These are phyloP conservation scores for Phyllopteryx taeniolatus DNA, from an alignment of 2,113 vertebrate genomes.

Conservation along the genomic window DNA sequence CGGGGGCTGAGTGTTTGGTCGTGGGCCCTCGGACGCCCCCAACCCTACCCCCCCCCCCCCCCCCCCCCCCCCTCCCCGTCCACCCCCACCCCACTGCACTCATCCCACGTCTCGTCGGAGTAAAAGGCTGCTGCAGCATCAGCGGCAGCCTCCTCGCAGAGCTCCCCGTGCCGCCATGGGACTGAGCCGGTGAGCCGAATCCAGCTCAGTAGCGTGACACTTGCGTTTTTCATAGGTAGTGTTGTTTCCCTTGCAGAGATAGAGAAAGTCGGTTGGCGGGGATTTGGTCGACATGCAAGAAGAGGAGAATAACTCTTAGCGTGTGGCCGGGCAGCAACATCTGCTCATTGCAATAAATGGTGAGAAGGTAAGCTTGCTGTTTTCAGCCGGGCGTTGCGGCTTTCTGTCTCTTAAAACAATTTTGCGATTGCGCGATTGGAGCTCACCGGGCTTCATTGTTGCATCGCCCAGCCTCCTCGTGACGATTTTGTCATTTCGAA, in stretches of 20 bases:
- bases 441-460: conserved; percentile 46
- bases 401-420: conserved; percentile 20
- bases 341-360: conserved; percentile 27
- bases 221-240: conserved; percentile 21
- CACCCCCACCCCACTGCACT: conserved; percentile 17
- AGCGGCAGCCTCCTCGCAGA: conserved; percentile 63
- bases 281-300: conserved; percentile 57
- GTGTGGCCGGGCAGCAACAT: conserved; percentile 57
- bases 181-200: conserved; percentile 47
- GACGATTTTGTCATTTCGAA: conserved; percentile 18
- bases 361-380: conserved; percentile 60
- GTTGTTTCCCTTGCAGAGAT: conserved; percentile 53
- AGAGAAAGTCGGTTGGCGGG: conserved; percentile 45
- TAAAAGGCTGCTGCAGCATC: conserved; percentile 62
- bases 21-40: conserved; percentile 64
- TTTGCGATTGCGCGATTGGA: conserved; percentile 26
- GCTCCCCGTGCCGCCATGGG: conserved; percentile 57
- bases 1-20: conserved; percentile 44
- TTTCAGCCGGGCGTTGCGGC: conserved; percentile 48
- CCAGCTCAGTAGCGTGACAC: background rate
- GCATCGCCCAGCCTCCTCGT: conserved; percentile 25
- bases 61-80: too few species aligned
- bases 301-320: conserved; percentile 58
- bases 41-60: conserved; percentile 34
- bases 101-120: conserved; percentile 67